Evolutionary conservation across 2,888 invertebrate genomes (phyloP).

Genomic region (Scotopteryx bipunctaria): DNA sequence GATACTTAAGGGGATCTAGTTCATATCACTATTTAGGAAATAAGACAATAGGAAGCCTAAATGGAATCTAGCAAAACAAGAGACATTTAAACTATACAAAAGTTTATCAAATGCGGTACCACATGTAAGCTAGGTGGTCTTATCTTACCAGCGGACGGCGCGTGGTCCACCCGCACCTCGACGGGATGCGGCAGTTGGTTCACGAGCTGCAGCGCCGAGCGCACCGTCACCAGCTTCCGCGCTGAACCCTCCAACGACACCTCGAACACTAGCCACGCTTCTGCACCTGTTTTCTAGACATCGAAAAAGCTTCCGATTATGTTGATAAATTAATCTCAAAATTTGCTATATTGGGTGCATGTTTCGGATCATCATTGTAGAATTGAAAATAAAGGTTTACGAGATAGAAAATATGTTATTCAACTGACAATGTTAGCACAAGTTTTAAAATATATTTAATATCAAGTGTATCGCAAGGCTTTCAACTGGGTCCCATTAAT

Average conservation of each 20-base stretch:
- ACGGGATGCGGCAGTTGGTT: conserved; percentile 90
- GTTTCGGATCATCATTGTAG: no score
- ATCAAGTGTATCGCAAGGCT: conserved; percentile 7
- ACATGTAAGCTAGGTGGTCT: background rate
- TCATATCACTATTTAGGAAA: no score
- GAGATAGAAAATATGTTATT: no score
- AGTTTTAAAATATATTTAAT: background rate
- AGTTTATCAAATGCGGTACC: conserved; percentile 47
- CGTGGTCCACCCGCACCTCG: conserved; percentile 70
- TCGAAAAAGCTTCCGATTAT: conserved; percentile 1
- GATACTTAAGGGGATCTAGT: no score
- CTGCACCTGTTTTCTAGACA: conserved; percentile 64
- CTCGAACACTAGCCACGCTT: conserved; percentile 94
- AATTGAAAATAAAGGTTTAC: no score
- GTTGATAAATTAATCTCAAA: background rate
- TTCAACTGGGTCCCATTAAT: background rate
- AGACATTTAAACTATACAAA: background rate
- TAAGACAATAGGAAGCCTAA: no score
- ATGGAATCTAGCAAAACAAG: background rate
- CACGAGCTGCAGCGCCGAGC: conserved; percentile 92
- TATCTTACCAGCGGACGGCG: conserved; percentile 56
- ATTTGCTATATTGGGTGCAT: no score
- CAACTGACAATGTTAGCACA: background rate
- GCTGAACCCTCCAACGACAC: conserved; percentile 97
- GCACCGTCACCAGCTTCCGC: conserved; percentile 94